Evolutionary conservation across 2,113 vertebrate genomes (phyloP).

Genomic region (Bufo bufo): DNA sequence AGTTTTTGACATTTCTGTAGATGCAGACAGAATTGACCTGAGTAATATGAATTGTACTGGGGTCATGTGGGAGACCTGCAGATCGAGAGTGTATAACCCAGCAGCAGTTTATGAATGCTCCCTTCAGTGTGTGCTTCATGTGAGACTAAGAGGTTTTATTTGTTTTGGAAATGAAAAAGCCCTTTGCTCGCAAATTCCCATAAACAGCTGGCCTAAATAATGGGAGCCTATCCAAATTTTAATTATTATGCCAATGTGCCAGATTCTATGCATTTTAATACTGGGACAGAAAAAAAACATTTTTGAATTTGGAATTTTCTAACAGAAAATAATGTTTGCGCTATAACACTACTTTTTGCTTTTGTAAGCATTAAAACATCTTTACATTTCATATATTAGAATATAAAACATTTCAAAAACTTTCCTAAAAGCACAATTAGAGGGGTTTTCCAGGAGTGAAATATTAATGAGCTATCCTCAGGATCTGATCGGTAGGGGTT

Average conservation of each 20-base stretch:
- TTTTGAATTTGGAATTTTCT: not conserved
- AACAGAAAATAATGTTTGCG: not conserved
- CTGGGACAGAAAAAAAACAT: conserved; percentile 25
- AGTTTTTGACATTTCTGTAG: not conserved
- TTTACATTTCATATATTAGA: too few species aligned
- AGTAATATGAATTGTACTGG: not conserved
- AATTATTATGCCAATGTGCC: conserved; percentile 55
- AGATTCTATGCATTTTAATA: conserved; percentile 23
- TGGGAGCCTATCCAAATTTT: conserved; percentile 48
- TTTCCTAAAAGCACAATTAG: too few species aligned
- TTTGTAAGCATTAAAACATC: too few species aligned
- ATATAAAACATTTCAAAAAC: too few species aligned
- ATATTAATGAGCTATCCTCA: too few species aligned
- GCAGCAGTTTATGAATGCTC: conserved; percentile 51
- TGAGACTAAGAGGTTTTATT: conserved; percentile 52
- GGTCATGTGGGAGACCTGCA: conserved; percentile 28
- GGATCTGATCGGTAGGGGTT: too few species aligned
- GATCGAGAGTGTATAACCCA: not conserved
- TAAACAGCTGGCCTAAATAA: conserved; percentile 56
- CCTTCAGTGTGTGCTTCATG: conserved; percentile 49
- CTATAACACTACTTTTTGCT: not conserved
- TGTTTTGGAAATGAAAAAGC: conserved; percentile 56
- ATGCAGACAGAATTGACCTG: not conserved
- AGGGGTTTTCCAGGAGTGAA: too few species aligned
- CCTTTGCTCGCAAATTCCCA: conserved; percentile 59